Base-by-base conservation (phyloP, 2,888 invertebrate genomes). In the Nasonia oneida region DNA sequence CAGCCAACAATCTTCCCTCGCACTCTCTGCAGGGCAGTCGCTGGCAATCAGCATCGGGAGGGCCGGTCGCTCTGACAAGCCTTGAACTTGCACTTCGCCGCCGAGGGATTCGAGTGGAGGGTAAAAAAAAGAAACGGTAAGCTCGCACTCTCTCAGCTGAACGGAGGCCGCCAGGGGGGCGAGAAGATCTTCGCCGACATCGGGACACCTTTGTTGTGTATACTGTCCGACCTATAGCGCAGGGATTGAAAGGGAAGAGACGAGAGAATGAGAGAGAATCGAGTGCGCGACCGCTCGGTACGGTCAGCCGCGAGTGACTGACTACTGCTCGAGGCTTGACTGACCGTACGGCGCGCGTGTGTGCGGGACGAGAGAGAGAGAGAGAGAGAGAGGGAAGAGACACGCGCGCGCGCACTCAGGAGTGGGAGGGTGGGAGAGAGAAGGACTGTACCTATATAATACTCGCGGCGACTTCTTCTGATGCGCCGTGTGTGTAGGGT, bases 281-380 rank as follows among this genome's bases (percentile, higher is more conserved):
- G 37, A 37, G 37, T 33, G 70, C 18, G 8, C 61, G 78, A 73
- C 85, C 85, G 82, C 79, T 84, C 81, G 75, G 67, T 73, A 78
- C 86, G 86, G 67, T 86, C 78, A 61, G 86, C 78, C 84, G 86
- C 86, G 86, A 86, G 84, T 86, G 81, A 86, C 86, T 84, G 83
- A 84, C 86, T 86, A 74, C 77, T 53, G 81, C 70, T n/a, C 23
- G 29, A 29, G 73, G 70, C 37, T 70, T 61, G 18, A 74, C 81
- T 76, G 12, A 18, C 70, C 15, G 33, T 33, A 57, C 53, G 77
- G 83, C 71, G 88, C 73, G 81, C 50, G 78, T 81, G 83, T 83
- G 81, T 37, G 37, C 37, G 37, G 37, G 86, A 50, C 47, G 70
- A 85, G 86, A 84, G 71, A 33, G 82, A 88, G 83, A 75, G 77